Conservation (phyloP, 2,888 invertebrate species). For the Sphaerophoria rueppellii region DNA sequence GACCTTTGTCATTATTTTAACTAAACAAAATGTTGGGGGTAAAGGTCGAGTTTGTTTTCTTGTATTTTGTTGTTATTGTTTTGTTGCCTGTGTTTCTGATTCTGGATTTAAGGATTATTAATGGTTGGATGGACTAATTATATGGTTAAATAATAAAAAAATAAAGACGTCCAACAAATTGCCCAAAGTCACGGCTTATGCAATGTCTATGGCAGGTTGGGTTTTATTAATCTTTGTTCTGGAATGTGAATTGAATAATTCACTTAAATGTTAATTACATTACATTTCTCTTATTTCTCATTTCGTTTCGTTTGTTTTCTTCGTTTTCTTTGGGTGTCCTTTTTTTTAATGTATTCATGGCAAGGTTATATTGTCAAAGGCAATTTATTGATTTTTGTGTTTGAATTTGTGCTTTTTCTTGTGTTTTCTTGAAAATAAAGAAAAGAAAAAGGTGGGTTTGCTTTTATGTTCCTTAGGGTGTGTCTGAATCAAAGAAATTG, state of each 20-base stretch:
- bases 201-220: conserved; percentile 58
- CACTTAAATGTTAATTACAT: conserved; percentile 62
- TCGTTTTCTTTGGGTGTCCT: too few relatives aligned
- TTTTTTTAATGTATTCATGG: conserved; percentile 57
- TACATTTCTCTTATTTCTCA: conserved; percentile 4
- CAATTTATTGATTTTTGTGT: conserved; percentile 61
- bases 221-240: conserved; percentile 64
- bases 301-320: conserved; percentile 1
- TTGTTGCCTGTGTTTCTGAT: conserved; percentile 21
- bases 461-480: too few relatives aligned
- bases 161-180: conserved; percentile 49
- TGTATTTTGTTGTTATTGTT: too few relatives aligned
- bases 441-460: too few relatives aligned
- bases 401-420: conserved; percentile 40
- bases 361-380: conserved; percentile 37
- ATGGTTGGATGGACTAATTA: conserved; percentile 66
- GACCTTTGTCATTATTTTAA: conserved; percentile 1
- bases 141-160: conserved; percentile 63
- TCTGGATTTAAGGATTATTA: conserved; percentile 52
- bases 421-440: too few relatives aligned
- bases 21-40: conserved; percentile 7
- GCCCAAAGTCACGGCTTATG: conserved; percentile 29
- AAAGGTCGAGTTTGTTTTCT: conserved; percentile 11
- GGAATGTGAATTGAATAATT: conserved; percentile 65
- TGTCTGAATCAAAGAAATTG: too few relatives aligned